A percentile compares a stretch with the other conserved stretches of the same genome.
phyloP scores from a whole-genome alignment of 2,797 vertebrate species.

The Oophaga sylvatica region DNA sequence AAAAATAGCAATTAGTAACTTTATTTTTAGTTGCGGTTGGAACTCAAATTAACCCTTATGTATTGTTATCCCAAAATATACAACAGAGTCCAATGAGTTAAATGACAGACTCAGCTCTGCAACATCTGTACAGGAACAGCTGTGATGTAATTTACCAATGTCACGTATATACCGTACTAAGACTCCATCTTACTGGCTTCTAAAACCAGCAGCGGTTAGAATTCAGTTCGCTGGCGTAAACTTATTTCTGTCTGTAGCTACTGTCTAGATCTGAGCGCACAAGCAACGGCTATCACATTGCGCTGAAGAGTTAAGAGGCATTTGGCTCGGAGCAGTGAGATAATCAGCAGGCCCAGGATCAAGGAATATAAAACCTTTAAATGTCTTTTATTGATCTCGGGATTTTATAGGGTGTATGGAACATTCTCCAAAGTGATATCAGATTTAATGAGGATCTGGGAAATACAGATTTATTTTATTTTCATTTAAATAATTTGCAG shows the following conservation, averaged over 20 bases:
- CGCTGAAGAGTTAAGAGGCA: constrained; percentile 52
- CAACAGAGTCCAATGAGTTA: neutral
- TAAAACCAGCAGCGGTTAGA: neutral
- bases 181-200: neutral
- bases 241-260: neutral
- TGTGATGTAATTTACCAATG: neutral
- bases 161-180: neutral
- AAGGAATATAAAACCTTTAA: constrained; percentile 60
- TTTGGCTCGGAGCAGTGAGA: constrained; percentile 47
- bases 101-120: neutral
- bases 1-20: neutral
- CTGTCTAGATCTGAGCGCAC: neutral
- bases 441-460: constrained; percentile 62
- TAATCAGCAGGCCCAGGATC: constrained; percentile 52
- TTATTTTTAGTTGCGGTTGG: neutral
- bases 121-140: neutral
- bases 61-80: neutral
- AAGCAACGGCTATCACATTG: neutral
- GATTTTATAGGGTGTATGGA: constrained; percentile 56
- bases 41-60: neutral
- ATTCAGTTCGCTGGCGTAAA: neutral
- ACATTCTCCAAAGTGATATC: constrained; percentile 60
- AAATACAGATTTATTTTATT: constrained; percentile 53
- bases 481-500: constrained; percentile 54
- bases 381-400: constrained; percentile 59